Evolutionary conservation across 2,113 vertebrate species (phyloP), one percentile per base, ranked within the genome.

Genomic region (Monarcha castaneiventris): DNA sequence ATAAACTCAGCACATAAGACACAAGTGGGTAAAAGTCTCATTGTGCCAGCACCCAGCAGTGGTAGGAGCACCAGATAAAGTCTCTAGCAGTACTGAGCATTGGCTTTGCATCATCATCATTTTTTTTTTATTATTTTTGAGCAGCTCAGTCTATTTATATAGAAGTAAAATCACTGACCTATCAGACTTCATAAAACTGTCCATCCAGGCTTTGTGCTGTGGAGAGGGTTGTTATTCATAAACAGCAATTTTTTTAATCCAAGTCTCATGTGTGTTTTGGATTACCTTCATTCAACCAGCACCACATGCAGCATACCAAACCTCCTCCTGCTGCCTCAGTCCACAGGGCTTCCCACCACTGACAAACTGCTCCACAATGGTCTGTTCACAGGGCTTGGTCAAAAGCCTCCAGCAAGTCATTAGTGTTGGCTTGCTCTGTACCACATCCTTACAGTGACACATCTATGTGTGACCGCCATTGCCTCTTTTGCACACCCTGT

Each of bases 401-500:
- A 5, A 72, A 79, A 86, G 17, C n/a, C 25, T 9, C 17, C 20
- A 20, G 8, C 25, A 69, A 30, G 51, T n/a, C 21, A 8, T 21
- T 5, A 39, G 19, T 30, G 29, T 26, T 51, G 41, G 54, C n/a
- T 68, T 71, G 43, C 37, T 49, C 35, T 43, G 35, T 23, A 23
- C 10, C 43, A 16, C 39, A 17, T 32, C 23, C 3, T 3, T 59
- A 37, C 9, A 19, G 52, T 13, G 22, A 32, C 43, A 39, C 13
- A 17, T 30, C 35, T 5, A 2, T 1, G 0, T 0, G 0, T 4
- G 20, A 29, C 66, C 59, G 12, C 12, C 5, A 2, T 15, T 88
- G 30, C 35, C 44, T 55, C 48, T 85, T 81, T 46, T 58, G 64
- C 56, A 78, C 13, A 4, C 16, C 7, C 10, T 0, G 0, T 39